Conservation (phyloP, 2,113 vertebrate genomes). For the Clarias macrocephalus region DNA sequence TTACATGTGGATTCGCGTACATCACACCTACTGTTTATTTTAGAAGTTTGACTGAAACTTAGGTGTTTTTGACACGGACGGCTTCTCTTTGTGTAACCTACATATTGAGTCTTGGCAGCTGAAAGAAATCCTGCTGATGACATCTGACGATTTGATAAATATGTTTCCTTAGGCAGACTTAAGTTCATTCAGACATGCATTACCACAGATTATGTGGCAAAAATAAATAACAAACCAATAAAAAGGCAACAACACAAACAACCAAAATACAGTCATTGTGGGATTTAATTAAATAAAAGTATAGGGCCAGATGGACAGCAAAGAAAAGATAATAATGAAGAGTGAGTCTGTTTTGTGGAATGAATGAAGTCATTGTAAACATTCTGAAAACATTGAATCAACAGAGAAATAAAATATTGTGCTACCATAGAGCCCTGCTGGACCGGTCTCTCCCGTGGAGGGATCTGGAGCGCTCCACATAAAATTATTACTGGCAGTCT, state of each 20-base stretch:
- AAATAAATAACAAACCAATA: conserved; percentile 21
- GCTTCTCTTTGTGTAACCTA: background rate
- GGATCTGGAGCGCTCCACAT: conserved; percentile 89
- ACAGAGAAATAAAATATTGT: background rate
- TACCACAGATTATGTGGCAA: conserved; percentile 25
- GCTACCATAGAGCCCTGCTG: conserved; percentile 74
- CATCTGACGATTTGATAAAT: background rate
- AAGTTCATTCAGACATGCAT: conserved; percentile 16
- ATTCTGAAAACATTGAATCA: conserved; percentile 7
- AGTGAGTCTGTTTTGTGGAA: conserved; percentile 10
- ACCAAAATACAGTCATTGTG: conserved; percentile 25
- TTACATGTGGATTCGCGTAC: background rate
- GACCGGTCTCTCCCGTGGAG: conserved; percentile 69
- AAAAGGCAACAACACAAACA: conserved; percentile 34
- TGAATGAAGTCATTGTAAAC: conserved; percentile 23
- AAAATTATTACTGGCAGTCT: conserved; percentile 55
- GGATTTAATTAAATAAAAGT: conserved; percentile 19
- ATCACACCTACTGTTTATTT: conserved; percentile 10
- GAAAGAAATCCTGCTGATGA: background rate
- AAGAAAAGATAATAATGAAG: background rate
- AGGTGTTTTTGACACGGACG: background rate
- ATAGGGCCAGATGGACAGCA: conserved; percentile 14
- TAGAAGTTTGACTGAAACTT: background rate
- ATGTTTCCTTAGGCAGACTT: background rate
- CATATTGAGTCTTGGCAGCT: background rate